These are phyloP conservation scores for Melipona quadrifasciata DNA, from an alignment of 1,140 invertebrate species.

Conservation along the genomic window DNA sequence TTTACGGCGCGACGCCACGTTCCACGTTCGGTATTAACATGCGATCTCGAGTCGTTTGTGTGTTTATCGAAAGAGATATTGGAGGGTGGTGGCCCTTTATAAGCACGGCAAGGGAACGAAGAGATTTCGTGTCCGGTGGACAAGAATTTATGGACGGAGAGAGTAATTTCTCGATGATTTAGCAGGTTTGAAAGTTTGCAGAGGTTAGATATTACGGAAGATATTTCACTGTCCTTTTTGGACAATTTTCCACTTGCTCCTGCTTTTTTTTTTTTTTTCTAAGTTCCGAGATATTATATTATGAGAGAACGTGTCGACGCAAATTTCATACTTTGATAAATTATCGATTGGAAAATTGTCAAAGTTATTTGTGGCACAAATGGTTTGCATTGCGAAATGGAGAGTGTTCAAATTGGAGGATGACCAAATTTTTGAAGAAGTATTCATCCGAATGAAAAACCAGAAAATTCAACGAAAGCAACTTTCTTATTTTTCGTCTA, in stretches of 20 bases:
- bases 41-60: background rate
- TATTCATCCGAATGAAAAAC: no score
- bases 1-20: background rate
- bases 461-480: no score
- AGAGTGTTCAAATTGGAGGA: no score
- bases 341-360: no score
- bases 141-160: background rate
- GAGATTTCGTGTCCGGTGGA: background rate
- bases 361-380: no score
- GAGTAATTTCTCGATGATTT: background rate
- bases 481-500: no score
- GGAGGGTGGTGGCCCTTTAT: conserved; percentile 1
- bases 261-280: background rate
- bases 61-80: conserved; percentile 9
- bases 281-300: background rate
- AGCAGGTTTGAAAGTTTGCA: background rate
- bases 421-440: no score
- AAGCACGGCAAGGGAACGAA: background rate
- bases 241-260: background rate
- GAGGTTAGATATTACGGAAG: background rate
- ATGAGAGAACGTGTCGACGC: no score
- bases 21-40: background rate
- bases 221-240: background rate
- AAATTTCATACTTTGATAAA: background rate
- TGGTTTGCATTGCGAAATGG: no score